Evolutionary conservation across 2,797 vertebrate genomes (phyloP).

Genomic region (Arnoldichthys spilopterus): DNA sequence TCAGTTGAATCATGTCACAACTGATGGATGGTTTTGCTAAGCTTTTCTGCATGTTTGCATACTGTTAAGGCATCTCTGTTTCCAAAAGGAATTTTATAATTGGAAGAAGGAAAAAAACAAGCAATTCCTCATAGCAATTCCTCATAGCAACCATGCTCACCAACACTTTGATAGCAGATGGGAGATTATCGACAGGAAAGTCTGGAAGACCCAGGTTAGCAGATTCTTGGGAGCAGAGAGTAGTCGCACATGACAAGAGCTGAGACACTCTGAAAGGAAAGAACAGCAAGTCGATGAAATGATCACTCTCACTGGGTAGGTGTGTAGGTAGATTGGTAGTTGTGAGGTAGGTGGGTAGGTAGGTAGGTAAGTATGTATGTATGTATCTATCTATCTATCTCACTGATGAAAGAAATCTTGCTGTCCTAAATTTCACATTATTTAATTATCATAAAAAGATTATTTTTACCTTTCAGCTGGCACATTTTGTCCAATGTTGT

Average conservation of each 20-base stretch:
- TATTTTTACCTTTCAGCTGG: conserved; percentile 86
- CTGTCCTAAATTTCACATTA: neutral
- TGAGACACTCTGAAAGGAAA: conserved; percentile 85
- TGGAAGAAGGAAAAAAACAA: neutral
- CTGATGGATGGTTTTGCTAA: too few species aligned
- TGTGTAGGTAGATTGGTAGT: too few species aligned
- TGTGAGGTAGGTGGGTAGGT: too few species aligned
- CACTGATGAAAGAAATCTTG: neutral
- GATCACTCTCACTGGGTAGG: too few species aligned
- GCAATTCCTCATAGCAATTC: too few species aligned
- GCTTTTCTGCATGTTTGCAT: too few species aligned
- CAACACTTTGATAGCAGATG: conserved; percentile 86
- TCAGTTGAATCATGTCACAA: too few species aligned
- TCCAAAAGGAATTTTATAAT: too few species aligned
- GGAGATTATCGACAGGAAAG: conserved; percentile 93
- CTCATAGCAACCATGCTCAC: conserved; percentile 79
- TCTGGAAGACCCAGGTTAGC: conserved; percentile 91
- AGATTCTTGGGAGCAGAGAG: conserved; percentile 95
- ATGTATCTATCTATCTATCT: too few species aligned
- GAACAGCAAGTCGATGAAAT: neutral
- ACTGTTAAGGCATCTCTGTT: too few species aligned
- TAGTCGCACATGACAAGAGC: conserved; percentile 91
- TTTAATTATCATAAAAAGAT: too few species aligned
- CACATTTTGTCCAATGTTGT: conserved; percentile 85
- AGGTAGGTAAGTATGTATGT: too few species aligned